These are phyloP conservation scores for Oegoconia quadripuncta DNA, from an alignment of 2,888 invertebrate species.

Conservation along the genomic window DNA sequence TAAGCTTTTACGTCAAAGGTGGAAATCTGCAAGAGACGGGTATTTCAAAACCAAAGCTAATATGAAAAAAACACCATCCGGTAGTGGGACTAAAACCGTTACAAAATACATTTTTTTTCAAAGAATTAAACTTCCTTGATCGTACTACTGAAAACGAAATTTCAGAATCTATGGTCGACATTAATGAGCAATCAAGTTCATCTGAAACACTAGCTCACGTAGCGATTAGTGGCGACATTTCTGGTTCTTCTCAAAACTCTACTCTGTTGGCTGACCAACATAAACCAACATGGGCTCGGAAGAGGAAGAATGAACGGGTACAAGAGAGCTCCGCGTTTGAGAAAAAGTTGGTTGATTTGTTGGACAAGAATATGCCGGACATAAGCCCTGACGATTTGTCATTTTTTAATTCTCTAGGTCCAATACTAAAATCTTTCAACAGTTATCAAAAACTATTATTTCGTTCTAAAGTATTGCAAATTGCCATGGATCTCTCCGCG, in stretches of 20 bases:
- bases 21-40: too few species aligned
- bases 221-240: background rate
- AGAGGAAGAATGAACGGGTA: background rate
- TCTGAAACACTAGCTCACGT: background rate
- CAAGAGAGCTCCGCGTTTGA: background rate
- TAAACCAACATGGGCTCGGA: background rate
- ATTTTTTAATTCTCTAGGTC: background rate
- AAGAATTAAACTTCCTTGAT: background rate
- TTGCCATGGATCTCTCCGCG: background rate
- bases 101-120: background rate
- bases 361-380: background rate
- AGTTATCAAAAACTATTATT: background rate
- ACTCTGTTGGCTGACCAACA: background rate
- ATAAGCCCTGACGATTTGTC: background rate
- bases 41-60: too few species aligned
- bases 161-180: background rate
- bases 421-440: background rate
- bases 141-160: background rate
- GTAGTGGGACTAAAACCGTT: background rate
- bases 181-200: background rate
- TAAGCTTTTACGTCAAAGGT: too few species aligned
- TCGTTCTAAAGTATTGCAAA: background rate
- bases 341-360: background rate
- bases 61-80: slow-evolving; percentile 1
- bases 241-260: background rate